Evolutionary conservation across 1,140 invertebrate genomes (phyloP).

Genomic region (Akabosia matsudoensis): DNA sequence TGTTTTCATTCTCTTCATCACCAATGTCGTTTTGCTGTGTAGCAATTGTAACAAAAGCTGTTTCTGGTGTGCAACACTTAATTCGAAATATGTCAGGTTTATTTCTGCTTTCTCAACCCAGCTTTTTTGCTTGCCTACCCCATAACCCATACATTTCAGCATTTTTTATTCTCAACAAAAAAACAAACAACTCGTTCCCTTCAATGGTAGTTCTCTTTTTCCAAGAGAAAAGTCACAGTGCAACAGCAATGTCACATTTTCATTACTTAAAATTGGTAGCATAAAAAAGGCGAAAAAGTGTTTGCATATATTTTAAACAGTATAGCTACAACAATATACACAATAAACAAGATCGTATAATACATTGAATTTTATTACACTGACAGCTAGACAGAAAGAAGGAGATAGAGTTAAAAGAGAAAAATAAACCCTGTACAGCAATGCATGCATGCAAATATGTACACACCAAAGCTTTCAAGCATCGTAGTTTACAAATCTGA

Average conservation of each 20-base stretch:
- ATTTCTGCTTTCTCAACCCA: no score
- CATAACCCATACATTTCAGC: background rate
- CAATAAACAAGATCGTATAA: background rate
- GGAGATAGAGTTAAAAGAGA: no score
- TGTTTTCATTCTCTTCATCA: background rate
- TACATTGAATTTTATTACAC: background rate
- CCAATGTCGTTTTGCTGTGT: background rate
- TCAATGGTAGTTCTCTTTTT: background rate
- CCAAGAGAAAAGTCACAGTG: background rate
- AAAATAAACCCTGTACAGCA: background rate
- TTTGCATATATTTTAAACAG: background rate
- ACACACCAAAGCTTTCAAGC: background rate
- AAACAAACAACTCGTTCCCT: no score
- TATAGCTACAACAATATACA: background rate
- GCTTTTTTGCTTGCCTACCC: no score
- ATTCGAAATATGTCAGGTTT: no score
- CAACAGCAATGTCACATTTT: background rate
- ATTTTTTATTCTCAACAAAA: no score
- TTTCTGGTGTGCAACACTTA: no score
- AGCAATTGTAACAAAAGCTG: no score
- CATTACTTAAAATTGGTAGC: background rate
- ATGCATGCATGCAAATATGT: background rate
- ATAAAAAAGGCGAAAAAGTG: background rate
- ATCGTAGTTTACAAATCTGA: no score
- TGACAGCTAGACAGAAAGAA: background rate